A percentile compares a stretch with the other conserved stretches of the same genome.
Conservation (phyloP, 1,140 invertebrate genomes). For the Lepidotrigona ventralis region DNA sequence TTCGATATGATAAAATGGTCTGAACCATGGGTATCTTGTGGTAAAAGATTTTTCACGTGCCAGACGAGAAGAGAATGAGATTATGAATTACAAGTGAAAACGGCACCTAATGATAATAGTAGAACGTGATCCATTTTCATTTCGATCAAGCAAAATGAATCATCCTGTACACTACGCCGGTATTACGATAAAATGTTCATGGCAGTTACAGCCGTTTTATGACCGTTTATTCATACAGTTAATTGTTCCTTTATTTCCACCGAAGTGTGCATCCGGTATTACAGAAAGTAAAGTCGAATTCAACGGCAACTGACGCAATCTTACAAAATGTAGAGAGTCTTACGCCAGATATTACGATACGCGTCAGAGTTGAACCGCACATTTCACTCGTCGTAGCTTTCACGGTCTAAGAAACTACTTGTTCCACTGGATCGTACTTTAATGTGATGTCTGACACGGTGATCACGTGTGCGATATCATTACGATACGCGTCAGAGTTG, state of each 20-base stretch:
- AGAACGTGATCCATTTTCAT: background rate
- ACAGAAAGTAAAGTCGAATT: conserved; percentile 7
- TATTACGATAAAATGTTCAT: background rate
- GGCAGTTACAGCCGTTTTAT: background rate
- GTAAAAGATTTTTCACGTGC: no score
- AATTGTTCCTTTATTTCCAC: conserved; percentile 17
- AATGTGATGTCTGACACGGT: background rate
- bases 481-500: background rate
- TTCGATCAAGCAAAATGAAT: background rate
- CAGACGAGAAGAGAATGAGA: background rate
- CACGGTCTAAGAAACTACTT: conserved; percentile 7
- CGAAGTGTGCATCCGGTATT: conserved; percentile 19
- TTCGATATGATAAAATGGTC: background rate
- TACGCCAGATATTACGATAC: conserved; percentile 23
- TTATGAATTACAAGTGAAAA: background rate
- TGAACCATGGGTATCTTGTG: background rate
- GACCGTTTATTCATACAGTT: background rate
- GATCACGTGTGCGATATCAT: conserved; percentile 3
- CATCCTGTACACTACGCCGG: background rate
- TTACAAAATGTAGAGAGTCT: conserved; percentile 26
- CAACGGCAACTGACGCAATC: background rate
- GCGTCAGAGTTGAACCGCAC: background rate
- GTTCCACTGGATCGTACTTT: background rate
- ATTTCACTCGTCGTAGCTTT: conserved; percentile 16
- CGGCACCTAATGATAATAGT: no score